Evolutionary conservation across 2,888 invertebrate species (phyloP).

Genomic region (Stenoptilia bipunctidactyla): DNA sequence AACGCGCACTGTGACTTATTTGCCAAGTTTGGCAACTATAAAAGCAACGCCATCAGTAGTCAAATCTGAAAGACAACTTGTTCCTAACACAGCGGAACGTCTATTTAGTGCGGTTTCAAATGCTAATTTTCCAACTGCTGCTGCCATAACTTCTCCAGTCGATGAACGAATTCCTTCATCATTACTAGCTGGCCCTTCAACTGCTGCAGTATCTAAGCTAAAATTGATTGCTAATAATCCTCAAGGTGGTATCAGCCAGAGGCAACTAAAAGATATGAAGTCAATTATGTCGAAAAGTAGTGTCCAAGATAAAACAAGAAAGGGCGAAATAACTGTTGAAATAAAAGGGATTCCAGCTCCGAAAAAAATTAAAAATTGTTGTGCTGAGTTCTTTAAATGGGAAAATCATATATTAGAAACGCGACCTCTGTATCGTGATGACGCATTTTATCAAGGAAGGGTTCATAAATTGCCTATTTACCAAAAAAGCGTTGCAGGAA

Average conservation of each 20-base stretch:
- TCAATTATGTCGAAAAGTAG: constrained; percentile 40
- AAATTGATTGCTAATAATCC: constrained; percentile 37
- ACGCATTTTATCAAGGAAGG: constrained; percentile 51
- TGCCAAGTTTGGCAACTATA: constrained; percentile 40
- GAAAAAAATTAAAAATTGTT: constrained; percentile 22
- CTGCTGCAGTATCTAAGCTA: constrained; percentile 31
- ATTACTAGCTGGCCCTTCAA: constrained; percentile 35
- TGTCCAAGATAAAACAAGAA: constrained; percentile 25
- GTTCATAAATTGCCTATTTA: constrained; percentile 41
- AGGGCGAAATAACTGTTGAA: constrained; percentile 19
- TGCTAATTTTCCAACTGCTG: constrained; percentile 27
- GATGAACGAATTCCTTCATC: not conserved
- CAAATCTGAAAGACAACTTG: constrained; percentile 20
- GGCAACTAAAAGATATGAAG: constrained; percentile 45
- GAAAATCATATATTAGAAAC: constrained; percentile 42
- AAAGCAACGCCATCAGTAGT: constrained; percentile 22
- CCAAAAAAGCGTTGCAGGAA: constrained; percentile 43
- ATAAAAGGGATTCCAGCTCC: constrained; percentile 11
- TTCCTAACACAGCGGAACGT: constrained; percentile 28
- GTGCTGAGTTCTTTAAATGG: constrained; percentile 40
- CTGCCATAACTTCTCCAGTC: constrained; percentile 12
- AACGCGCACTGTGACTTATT: constrained; percentile 48
- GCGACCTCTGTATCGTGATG: constrained; percentile 58
- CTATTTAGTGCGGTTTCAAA: constrained; percentile 30
- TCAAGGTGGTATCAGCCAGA: constrained; percentile 35